Evolutionary conservation across 2,797 vertebrate genomes (phyloP), one percentile per base, ranked within the genome.

Genomic region (Spheniscus humboldti): DNA sequence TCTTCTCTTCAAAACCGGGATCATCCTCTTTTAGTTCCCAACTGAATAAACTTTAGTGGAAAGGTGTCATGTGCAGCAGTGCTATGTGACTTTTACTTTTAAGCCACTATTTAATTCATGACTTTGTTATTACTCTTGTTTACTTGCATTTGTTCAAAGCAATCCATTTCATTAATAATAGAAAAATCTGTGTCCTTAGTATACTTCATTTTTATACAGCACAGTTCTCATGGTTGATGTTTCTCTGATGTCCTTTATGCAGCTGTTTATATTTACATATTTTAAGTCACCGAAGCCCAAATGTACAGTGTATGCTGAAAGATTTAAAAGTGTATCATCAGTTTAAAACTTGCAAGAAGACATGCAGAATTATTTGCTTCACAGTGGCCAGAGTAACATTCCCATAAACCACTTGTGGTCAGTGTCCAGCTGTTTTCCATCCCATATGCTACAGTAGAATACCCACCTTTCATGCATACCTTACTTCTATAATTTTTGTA

Each of bases 81-180:
- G 80, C 67, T 82, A 50, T 78, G 39, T 87, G 97, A 86, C 92
- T 94, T 95, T 91, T 97, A 97, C 97, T 98, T 98, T 98, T 97
- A 98, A 98, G 96, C 82, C 94, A 92, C 93, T 98, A 91, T 98
- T 98, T 98, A 98, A 98, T 99, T 99, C 91, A 98, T 98, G 95
- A 98, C 93, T 97, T 98, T 98, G 97, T 97, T 98, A 97, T 98
- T 98, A 96, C 92, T 98, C 97, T 98, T 98, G 96, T 98, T 98
- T 98, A 94, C 95, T 98, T 98, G 94, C 88, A 97, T 98, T 98
- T 98, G 97, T 97, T 98, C 95, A 94, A 94, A 97, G 96, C 92
- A 98, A 98, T 96, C 91, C 76, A 96, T 90, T 96, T 97, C 97
- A 98, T 98, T 98, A 98, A 99, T 98, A 99, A 99, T 97, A 97